phyloP scores from a whole-genome alignment of 2,888 invertebrate genomes.

The Lithophane ornitopus region DNA sequence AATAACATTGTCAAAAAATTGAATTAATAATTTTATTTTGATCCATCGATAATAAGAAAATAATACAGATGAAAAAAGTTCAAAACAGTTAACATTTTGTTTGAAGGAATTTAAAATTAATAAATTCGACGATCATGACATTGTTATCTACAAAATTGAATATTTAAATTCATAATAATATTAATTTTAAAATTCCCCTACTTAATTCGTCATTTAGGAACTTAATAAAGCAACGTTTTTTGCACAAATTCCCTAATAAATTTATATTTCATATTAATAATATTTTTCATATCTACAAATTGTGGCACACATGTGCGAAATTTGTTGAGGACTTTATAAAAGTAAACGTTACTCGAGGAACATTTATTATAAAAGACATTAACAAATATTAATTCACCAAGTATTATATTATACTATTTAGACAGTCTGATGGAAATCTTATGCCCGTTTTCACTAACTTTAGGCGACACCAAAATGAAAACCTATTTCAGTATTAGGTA shows the following conservation, averaged over 20 bases:
- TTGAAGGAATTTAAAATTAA: conserved; percentile 71
- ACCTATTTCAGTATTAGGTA: neutral
- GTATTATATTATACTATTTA: neutral
- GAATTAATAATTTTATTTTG: conserved; percentile 78
- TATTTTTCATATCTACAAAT: conserved; percentile 42
- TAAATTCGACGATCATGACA: conserved; percentile 76
- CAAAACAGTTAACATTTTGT: conserved; percentile 48
- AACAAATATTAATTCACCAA: conserved; percentile 9
- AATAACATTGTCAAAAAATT: conserved; percentile 58
- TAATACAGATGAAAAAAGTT: conserved; percentile 68
- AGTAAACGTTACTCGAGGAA: conserved; percentile 16
- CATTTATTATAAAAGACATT: conserved; percentile 29
- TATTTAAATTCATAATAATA: conserved; percentile 50
- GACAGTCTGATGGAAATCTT: conserved; percentile 14
- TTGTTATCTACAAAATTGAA: conserved; percentile 69
- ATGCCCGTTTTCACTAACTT: neutral
- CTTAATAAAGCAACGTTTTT: conserved; percentile 48
- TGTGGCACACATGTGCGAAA: conserved; percentile 52
- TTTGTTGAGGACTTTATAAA: conserved; percentile 18
- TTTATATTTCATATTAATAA: conserved; percentile 23
- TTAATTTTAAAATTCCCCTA: conserved; percentile 44
- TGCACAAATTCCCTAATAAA: conserved; percentile 39
- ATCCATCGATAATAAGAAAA: conserved; percentile 69
- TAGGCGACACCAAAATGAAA: neutral
- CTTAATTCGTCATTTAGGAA: conserved; percentile 54